Base-by-base conservation (phyloP, 1,140 invertebrate species). In the Elysia chlorotica region DNA sequence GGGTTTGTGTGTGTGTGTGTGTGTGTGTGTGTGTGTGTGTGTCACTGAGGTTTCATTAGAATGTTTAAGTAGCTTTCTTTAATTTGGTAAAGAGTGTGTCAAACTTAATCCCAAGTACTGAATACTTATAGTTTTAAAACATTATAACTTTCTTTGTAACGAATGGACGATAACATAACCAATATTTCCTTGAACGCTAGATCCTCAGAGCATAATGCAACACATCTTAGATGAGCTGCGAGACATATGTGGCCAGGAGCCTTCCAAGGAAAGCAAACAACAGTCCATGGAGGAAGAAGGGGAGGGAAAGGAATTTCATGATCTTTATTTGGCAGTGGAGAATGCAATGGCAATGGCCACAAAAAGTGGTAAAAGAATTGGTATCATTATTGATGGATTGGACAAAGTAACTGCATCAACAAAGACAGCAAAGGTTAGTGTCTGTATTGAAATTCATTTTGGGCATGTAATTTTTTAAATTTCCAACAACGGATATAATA, bases 361-460 rank as follows among this genome's bases (percentile, higher is more conserved):
- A n/a, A 62, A 21, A 37, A 10, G 53, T 54, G 75, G 73, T 1
- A 78, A 78, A 65, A 65, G 65, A n/a, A 56, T 76, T 14, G 62
- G 76, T 1, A 48, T 81, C 36, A 68, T 81, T 23, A 75, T 81
- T 69, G 80, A 81, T 69, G 76, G 78, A 2, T 56, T 79, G 33
- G 63, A 79, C 4, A 79, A 74, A 63, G 59, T 78, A 2, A 63
- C 61, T 17, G 71, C 69, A 36, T 37, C 65, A 3, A 38, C 53
- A 21, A 81, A 79, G 75, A 73, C 72, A 37, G 75, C 62, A 68
- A 77, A 80, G 72, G 79, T 80, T 70, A 31, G 37, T 23, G 19
- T 2, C 36, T 54, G 35, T 14, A 21, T 10, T 48, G 23, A 23
- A 23, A 6, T 23, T 57, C 30, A 57, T 6, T 5, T 23, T 14